Percentiles rank a stretch among this genome's conserved stretches.
These are phyloP conservation scores for Cristatella mucedo DNA, from an alignment of 2,888 invertebrate genomes.

Conservation along the genomic window DNA sequence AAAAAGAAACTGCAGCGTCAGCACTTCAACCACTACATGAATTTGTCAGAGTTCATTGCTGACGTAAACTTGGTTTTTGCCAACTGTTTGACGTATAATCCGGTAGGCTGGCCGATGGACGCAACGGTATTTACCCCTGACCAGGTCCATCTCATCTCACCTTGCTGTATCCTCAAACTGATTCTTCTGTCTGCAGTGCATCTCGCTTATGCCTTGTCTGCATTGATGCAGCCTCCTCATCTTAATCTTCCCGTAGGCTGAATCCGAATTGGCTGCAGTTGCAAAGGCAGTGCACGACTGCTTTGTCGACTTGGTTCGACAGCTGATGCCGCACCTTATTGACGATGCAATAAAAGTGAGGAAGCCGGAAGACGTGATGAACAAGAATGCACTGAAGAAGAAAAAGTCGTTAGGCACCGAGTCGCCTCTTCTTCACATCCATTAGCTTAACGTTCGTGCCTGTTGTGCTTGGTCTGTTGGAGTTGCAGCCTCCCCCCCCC, in stretches of 20 bases:
- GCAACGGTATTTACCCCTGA: too few species aligned
- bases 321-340: background rate
- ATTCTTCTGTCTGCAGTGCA: too few species aligned
- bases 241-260: too few species aligned
- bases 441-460: too few species aligned
- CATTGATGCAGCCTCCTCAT: too few species aligned
- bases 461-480: too few species aligned
- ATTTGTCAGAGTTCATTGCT: conserved; percentile 54
- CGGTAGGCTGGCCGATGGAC: conserved; percentile 45
- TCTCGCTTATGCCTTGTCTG: too few species aligned
- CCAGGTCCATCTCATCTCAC: background rate
- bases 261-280: conserved; percentile 1
- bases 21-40: conserved; percentile 55
- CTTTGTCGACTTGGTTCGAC: conserved; percentile 5
- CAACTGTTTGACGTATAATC: conserved; percentile 69
- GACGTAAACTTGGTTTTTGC: conserved; percentile 71
- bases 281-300: background rate
- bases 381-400: conserved; percentile 1
- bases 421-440: too few species aligned
- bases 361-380: conserved; percentile 4
- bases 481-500: too few species aligned
- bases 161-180: too few species aligned
- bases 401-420: too few species aligned
- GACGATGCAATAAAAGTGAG: background rate
- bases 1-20: conserved; percentile 61